These are phyloP conservation scores for Eueremaeus valkanovi DNA, from an alignment of 2,888 invertebrate species.

Conservation along the genomic window DNA sequence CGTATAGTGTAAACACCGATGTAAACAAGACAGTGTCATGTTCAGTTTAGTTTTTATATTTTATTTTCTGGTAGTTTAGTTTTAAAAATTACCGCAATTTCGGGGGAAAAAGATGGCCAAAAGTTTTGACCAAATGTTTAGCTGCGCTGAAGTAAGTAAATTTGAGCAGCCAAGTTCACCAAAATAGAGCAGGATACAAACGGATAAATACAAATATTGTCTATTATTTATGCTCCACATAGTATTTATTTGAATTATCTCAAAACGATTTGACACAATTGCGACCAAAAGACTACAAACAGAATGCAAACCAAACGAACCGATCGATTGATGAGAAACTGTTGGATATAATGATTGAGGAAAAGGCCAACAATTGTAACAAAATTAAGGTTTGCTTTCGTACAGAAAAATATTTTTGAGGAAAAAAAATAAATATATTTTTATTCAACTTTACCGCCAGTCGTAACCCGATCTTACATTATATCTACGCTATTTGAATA, in stretches of 20 bases:
- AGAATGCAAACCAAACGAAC: neutral
- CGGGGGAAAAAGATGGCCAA: conserved; percentile 3
- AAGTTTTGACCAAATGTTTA: conserved; percentile 11
- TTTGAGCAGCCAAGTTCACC: neutral
- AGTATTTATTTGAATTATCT: conserved; percentile 22
- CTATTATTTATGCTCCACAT: neutral
- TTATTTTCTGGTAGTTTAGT: no score
- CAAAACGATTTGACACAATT: conserved; percentile 32
- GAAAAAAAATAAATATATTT: neutral
- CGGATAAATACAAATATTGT: neutral
- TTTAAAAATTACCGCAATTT: no score
- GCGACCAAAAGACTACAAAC: conserved; percentile 3
- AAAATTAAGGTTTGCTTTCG: conserved; percentile 5
- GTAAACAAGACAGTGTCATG: no score
- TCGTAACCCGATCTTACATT: no score
- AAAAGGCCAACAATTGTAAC: neutral
- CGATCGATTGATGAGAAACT: conserved; percentile 5
- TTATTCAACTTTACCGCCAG: no score
- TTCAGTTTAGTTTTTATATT: no score
- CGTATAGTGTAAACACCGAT: no score
- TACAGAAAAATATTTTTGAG: neutral
- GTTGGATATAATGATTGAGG: conserved; percentile 5
- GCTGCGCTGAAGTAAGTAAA: neutral
- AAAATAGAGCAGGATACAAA: neutral
- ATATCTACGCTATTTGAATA: no score